Evolutionary conservation across 2,888 invertebrate genomes (phyloP).

Genomic region (Nomada flava): DNA sequence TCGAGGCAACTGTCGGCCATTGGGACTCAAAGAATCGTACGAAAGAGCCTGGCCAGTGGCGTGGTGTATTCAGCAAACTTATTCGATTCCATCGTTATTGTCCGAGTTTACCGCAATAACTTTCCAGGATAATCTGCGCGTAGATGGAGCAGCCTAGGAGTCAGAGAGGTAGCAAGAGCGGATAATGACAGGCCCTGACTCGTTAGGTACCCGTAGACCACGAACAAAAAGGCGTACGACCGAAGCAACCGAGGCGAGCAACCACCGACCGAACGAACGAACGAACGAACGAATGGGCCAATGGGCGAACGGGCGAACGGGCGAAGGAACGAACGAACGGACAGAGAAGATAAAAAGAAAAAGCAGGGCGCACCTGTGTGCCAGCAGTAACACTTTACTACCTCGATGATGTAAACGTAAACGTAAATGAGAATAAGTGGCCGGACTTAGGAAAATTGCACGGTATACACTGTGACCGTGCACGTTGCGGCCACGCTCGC

Average conservation of each 20-base stretch:
- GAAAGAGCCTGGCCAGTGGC: constrained; percentile 57
- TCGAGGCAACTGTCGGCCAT: not conserved
- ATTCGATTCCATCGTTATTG: constrained; percentile 80
- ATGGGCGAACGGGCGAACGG: constrained; percentile 55
- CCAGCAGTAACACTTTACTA: constrained; percentile 82
- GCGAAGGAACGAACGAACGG: constrained; percentile 62
- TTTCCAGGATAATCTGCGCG: constrained; percentile 80
- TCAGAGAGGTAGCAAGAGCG: constrained; percentile 75
- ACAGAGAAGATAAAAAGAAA: constrained; percentile 73
- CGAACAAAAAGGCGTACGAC: constrained; percentile 75
- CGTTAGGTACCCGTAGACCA: constrained; percentile 79
- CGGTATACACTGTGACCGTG: constrained; percentile 56
- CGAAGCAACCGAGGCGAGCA: constrained; percentile 56
- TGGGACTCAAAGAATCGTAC: constrained; percentile 21
- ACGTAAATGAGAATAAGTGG: constrained; percentile 82
- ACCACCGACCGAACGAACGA: constrained; percentile 49
- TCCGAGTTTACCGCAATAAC: constrained; percentile 81
- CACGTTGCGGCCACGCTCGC: constrained; percentile 35
- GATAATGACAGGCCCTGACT: constrained; percentile 82
- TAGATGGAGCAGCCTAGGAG: constrained; percentile 71
- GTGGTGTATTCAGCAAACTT: constrained; percentile 57
- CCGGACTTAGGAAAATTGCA: constrained; percentile 81
- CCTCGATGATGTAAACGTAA: constrained; percentile 83
- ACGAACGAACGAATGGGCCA: constrained; percentile 62
- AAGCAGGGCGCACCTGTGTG: constrained; percentile 82